Percentiles rank a stretch among this genome's conserved stretches.
Evolutionary conservation across 53 echinoderm and acorn worm genomes (phyloP).

Genomic region (Temnopleurus reevesii): DNA sequence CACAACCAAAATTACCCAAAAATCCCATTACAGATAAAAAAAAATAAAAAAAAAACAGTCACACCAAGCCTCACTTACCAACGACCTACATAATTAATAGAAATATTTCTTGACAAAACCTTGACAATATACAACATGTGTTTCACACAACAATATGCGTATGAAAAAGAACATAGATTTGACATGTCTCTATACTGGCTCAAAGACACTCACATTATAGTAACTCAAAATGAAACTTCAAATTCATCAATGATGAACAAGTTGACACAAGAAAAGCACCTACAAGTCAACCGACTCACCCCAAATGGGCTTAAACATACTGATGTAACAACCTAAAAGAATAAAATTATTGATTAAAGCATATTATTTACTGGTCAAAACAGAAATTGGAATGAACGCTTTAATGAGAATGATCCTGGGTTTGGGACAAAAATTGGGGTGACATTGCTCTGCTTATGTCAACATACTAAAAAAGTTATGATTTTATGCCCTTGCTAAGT

Average conservation of each 20-base stretch:
- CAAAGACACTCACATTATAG: not conserved
- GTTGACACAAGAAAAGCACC: not conserved
- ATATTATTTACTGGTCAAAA: too few species aligned
- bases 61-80: too few species aligned
- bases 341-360: too few species aligned
- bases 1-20: too few species aligned
- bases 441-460: too few species aligned
- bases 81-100: not conserved
- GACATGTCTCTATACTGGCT: not conserved
- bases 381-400: too few species aligned
- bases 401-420: too few species aligned
- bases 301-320: conserved; percentile 30
- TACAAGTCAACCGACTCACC: not conserved
- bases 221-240: not conserved
- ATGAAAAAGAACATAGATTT: not conserved
- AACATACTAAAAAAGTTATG: too few species aligned
- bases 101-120: not conserved
- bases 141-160: not conserved
- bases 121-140: not conserved
- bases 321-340: not conserved
- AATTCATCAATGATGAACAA: not conserved
- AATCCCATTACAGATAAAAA: too few species aligned
- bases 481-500: too few species aligned
- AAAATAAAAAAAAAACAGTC: too few species aligned
- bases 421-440: too few species aligned